Percentiles rank a stretch among this genome's conserved stretches.
Evolutionary conservation across 2,888 invertebrate species (phyloP).

Genomic region (Drosophila hamatofila): DNA sequence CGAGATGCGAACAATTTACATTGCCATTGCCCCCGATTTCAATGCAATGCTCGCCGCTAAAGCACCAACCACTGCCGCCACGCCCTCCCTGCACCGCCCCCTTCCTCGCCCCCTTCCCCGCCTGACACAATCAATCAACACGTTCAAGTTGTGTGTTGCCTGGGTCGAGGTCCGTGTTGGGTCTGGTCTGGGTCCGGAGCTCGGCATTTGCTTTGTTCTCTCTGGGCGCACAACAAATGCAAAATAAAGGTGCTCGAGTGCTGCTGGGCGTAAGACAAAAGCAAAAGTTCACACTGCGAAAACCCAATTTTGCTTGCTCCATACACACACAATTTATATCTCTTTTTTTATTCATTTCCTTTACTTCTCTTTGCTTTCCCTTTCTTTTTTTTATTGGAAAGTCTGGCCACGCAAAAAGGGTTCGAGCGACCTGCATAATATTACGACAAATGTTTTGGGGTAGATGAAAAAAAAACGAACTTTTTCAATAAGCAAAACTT

Average conservation of each 20-base stretch:
- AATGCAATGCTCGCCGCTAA: conserved; percentile 32
- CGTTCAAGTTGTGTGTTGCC: conserved; percentile 55
- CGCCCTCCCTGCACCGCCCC: conserved; percentile 5
- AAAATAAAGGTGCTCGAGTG: conserved; percentile 73
- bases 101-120: background rate
- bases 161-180: conserved; percentile 4
- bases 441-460: conserved; percentile 72
- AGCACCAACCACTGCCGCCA: conserved; percentile 12
- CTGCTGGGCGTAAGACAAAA: conserved; percentile 57
- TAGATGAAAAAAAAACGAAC: conserved; percentile 41
- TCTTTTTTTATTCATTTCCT: conserved; percentile 19
- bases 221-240: conserved; percentile 68
- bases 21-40: conserved; percentile 66
- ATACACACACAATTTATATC: background rate
- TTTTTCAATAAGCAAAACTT: conserved; percentile 79
- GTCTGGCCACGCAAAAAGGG: conserved; percentile 58
- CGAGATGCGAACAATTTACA: conserved; percentile 71
- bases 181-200: conserved; percentile 16
- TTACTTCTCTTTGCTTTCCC: background rate
- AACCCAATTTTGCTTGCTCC: conserved; percentile 29
- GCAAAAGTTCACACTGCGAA: conserved; percentile 56
- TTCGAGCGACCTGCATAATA: conserved; percentile 76
- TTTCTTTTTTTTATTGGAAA: conserved; percentile 22
- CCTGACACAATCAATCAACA: conserved; percentile 74
- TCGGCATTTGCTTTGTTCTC: conserved; percentile 66